phyloP scores from a whole-genome alignment of 2,888 invertebrate species.

The Amblyteles armatorius region DNA sequence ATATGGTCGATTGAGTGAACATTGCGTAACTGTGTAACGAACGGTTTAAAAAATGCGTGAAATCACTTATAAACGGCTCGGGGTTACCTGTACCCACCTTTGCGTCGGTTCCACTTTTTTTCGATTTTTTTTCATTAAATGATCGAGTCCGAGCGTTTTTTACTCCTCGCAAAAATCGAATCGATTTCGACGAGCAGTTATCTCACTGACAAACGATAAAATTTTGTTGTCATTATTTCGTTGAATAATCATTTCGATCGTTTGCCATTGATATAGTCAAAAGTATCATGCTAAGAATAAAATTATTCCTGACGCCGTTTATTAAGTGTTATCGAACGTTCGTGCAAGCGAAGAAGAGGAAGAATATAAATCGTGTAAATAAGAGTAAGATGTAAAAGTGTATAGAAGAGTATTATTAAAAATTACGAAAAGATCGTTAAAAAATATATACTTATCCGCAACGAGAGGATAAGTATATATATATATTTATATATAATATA shows the following conservation, averaged over 20 bases:
- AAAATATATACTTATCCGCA: slow-evolving; percentile 40
- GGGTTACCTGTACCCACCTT: slow-evolving; percentile 70
- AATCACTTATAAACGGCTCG: slow-evolving; percentile 67
- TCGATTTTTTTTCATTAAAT: slow-evolving; percentile 1
- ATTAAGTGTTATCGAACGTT: slow-evolving; percentile 78
- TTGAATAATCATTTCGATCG: slow-evolving; percentile 43
- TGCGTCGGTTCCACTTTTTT: slow-evolving; percentile 1
- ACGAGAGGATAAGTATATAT: slow-evolving; percentile 50
- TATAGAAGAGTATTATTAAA: slow-evolving; percentile 60
- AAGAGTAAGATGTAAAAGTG: slow-evolving; percentile 54
- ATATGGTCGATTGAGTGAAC: slow-evolving; percentile 50
- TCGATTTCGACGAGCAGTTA: slow-evolving; percentile 41
- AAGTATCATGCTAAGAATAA: slow-evolving; percentile 78
- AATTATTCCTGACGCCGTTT: slow-evolving; percentile 76
- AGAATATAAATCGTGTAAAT: slow-evolving; percentile 41
- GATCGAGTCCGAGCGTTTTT: slow-evolving; percentile 57
- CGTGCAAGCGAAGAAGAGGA: slow-evolving; percentile 56
- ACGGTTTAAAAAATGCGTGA: slow-evolving; percentile 60
- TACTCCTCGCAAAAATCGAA: slow-evolving; percentile 46
- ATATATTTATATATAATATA: slow-evolving; percentile 53
- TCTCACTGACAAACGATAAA: slow-evolving; percentile 27
- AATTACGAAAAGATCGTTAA: slow-evolving; percentile 66
- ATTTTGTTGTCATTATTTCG: background rate
- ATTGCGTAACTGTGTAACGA: slow-evolving; percentile 34
- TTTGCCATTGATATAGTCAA: slow-evolving; percentile 61